Conservation (phyloP, 2,888 invertebrate genomes). For the Hypselothyrea guttata region DNA sequence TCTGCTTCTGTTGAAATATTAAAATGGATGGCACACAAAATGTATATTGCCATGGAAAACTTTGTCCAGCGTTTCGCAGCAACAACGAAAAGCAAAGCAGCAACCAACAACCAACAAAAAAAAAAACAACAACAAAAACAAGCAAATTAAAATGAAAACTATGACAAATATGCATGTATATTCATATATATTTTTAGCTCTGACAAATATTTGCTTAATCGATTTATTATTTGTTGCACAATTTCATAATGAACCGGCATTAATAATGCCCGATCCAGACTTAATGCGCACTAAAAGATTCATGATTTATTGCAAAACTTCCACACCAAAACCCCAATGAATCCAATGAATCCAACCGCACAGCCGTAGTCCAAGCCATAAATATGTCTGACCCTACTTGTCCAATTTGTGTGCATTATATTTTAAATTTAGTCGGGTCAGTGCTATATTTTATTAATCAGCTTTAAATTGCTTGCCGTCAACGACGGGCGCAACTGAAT, state of each 20-base stretch:
- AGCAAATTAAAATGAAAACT: constrained; percentile 18
- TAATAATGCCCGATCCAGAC: constrained; percentile 56
- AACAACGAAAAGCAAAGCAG: constrained; percentile 1
- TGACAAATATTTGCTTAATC: constrained; percentile 76
- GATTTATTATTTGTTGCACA: constrained; percentile 75
- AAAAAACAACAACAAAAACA: constrained; percentile 10
- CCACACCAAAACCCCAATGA: not conserved
- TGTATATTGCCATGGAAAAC: constrained; percentile 47
- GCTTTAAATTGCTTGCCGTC: not conserved
- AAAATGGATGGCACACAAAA: constrained; percentile 70
- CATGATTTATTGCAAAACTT: constrained; percentile 17
- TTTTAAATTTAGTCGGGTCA: constrained; percentile 2
- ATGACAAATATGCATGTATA: constrained; percentile 49
- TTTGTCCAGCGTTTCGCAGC: not conserved
- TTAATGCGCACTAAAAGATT: constrained; percentile 45
- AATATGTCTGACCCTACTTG: too few species aligned
- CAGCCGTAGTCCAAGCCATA: too few species aligned
- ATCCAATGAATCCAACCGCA: too few species aligned
- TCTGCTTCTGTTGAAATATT: constrained; percentile 77
- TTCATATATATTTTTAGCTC: constrained; percentile 46
- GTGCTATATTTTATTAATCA: not conserved
- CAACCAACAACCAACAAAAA: constrained; percentile 5
- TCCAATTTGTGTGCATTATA: not conserved
- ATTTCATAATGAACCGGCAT: constrained; percentile 71
- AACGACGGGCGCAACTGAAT: too few species aligned